Evolutionary conservation across 2,797 vertebrate species (phyloP), one percentile per base, ranked within the genome.

Genomic region (Aulostomus chinensis): DNA sequence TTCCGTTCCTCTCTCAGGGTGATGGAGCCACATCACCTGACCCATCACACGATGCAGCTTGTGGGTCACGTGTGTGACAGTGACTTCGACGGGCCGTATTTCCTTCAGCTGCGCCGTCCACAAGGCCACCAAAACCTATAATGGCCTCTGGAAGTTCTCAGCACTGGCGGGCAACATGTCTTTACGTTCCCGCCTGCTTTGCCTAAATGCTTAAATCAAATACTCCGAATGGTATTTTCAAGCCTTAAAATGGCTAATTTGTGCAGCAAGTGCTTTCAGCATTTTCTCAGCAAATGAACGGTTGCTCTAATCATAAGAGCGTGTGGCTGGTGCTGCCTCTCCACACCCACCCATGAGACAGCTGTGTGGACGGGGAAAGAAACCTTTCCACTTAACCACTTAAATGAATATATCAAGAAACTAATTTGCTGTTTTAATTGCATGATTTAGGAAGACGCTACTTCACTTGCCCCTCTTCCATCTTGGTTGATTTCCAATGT

Each of bases 391-490:
- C 96, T 98, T 98, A 99, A 99, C 96, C 94, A 98, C 97, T 99
- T 98, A 98, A 98, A 98, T 97, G 96, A 97, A 98, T 98, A 98
- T 97, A 98, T 98, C 93, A 93, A 95, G 95, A 97, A 97, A 97
- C 96, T 97, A 96, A 99, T 98, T 98, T 96, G 93, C 90, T 93
- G 92, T 98, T 97, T 97, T 95, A 94, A 94, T 96, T 96, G 93
- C 93, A 87, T 96, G 94, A 96, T 97, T 98, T 95, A 94, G 94
- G 91, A 90, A 93, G 90, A 93, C 94, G 94, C 94, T 93, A 92
- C 93, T 94, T 97, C 95, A 94, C 96, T 96, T 93, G 95, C 93
- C 88, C 93, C 92, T 93, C 94, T 92, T 94, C 94, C 93, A 94
- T 96, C 94, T 95, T 90, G 89, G 90, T 92, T 94, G 92, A 94